Base-by-base conservation (phyloP, 2,888 invertebrate genomes). In the Caenorhabditis sp. region DNA sequence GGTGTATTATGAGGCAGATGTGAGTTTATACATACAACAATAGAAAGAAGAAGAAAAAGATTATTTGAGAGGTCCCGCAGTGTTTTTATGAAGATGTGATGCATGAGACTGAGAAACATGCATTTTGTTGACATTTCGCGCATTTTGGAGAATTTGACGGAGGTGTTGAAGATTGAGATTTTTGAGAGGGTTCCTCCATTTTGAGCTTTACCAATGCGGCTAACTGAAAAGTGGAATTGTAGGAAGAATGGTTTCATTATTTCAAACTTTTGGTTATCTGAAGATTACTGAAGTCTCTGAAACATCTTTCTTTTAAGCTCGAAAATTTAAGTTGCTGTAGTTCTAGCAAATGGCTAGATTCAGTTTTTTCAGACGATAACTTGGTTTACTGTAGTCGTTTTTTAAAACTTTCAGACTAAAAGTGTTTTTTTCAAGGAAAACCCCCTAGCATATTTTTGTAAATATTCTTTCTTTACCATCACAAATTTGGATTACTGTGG, bases 111-210 rank as follows among this genome's bases (percentile, higher is more conserved):
- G 68, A 69, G 51, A 73, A 73, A 57, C 73, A 73, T 4, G 27
- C 73, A 55, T 68, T 65, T 36, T 73, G 68, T 31, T 73, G 54
- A 27, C 73, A 73, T 55, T 73, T 73, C 1, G 60, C 21, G 31
- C 73, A 73, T 43, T 73, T 73, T 26, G 62, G 37, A 31, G 58
- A 58, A 50, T 31, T 58, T 6, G 43, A 2, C 21, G 27, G 5
- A 12, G 43, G 17, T 17, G 49, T 49, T 3, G 63, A 50, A 1
- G 63, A 31, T 31, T 31, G 31, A 4, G 31, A 31, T 31, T 31
- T 31, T 10, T n/a, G n/a, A n/a, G n/a, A n/a, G n/a, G 43, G 43
- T 43, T 23, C 51, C 4, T 51, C 51, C 12, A n/a, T 57, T 36
- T 58, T 36, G n/a, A 36, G 19, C 2, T 36, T 58, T 17, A 51